A percentile compares a stretch with the other conserved stretches of the same genome.
Conservation (phyloP, 2,113 vertebrate species). For the Osmerus eperlanus region DNA sequence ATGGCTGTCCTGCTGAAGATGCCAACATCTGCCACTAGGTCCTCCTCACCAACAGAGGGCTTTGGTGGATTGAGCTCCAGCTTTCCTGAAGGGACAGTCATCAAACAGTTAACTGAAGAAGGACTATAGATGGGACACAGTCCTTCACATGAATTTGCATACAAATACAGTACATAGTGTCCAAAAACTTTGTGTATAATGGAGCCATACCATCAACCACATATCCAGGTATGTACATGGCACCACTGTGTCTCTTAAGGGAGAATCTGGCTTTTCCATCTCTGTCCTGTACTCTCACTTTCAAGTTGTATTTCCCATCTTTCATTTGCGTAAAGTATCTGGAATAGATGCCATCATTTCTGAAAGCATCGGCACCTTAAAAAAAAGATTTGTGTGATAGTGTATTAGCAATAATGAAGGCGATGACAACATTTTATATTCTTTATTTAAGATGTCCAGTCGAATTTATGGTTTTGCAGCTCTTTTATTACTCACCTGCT, state of each 20-base stretch:
- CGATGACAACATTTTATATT: too few species aligned
- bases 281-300: conserved; percentile 53
- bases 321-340: conserved; percentile 62
- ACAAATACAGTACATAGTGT: too few species aligned
- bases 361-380: conserved; percentile 63
- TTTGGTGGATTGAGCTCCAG: conserved; percentile 65
- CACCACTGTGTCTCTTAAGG: conserved; percentile 29
- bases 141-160: too few species aligned
- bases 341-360: conserved; percentile 70
- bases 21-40: conserved; percentile 29
- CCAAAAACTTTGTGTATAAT: too few species aligned
- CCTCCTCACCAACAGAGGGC: conserved; percentile 22
- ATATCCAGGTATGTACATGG: conserved; percentile 66
- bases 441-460: too few species aligned
- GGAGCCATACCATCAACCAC: conserved; percentile 53
- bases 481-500: conserved; percentile 54
- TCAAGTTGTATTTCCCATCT: conserved; percentile 62
- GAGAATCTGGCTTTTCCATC: background rate
- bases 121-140: too few species aligned
- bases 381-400: background rate
- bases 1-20: conserved; percentile 56
- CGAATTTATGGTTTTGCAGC: too few species aligned
- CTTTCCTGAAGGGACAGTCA: conserved; percentile 39
- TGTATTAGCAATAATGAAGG: too few species aligned
- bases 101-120: background rate